Percentiles rank a stretch among this genome's conserved stretches.
Conservation (phyloP, 2,888 invertebrate genomes). For the Andricus curvator region DNA sequence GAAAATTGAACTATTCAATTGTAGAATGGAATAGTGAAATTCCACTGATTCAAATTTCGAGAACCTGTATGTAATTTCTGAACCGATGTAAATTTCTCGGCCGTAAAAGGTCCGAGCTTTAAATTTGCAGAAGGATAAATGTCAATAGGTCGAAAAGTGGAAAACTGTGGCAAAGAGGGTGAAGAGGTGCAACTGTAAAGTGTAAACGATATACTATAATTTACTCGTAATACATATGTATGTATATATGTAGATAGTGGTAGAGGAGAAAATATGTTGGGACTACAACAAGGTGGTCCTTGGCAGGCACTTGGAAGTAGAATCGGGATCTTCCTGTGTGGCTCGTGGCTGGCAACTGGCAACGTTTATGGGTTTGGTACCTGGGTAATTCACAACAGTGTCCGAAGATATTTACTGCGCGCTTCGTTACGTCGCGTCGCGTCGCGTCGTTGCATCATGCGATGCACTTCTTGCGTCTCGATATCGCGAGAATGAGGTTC, state of each 20-base stretch:
- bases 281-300: slow-evolving; percentile 3
- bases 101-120: neutral
- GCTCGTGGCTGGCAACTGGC: slow-evolving; percentile 68
- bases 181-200: neutral
- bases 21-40: no score
- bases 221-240: neutral
- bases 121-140: neutral
- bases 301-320: neutral
- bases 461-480: slow-evolving; percentile 26
- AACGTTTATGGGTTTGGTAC: slow-evolving; percentile 74
- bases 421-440: slow-evolving; percentile 62
- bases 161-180: neutral
- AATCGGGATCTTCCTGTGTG: slow-evolving; percentile 65
- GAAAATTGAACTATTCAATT: no score
- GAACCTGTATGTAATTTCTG: neutral
- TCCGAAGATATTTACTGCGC: slow-evolving; percentile 73
- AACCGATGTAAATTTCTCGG: neutral
- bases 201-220: neutral
- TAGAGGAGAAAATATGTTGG: neutral
- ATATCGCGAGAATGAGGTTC: slow-evolving; percentile 31
- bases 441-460: no score
- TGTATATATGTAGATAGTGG: neutral
- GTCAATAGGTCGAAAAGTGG: neutral
- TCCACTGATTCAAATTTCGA: no score
- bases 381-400: slow-evolving; percentile 76